These are phyloP conservation scores for Chymomyza amoena DNA, from an alignment of 2,888 invertebrate genomes.

Conservation along the genomic window DNA sequence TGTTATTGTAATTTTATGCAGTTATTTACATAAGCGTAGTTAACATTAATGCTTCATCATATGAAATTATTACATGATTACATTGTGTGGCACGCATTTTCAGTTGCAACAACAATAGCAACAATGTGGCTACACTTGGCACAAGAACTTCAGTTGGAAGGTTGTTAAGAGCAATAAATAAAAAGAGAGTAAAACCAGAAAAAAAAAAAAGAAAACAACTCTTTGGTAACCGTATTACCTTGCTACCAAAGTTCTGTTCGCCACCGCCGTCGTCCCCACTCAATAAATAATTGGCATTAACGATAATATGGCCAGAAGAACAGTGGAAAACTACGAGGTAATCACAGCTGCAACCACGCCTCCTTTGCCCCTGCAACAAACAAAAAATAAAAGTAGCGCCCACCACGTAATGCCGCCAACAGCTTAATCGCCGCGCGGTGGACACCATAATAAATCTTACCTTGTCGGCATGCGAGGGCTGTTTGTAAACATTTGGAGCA, in stretches of 20 bases:
- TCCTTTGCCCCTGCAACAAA: background rate
- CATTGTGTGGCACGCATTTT: constrained; percentile 31
- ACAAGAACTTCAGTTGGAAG: too few species aligned
- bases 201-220: background rate
- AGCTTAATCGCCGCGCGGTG: background rate
- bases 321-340: background rate
- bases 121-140: background rate
- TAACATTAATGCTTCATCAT: constrained; percentile 58
- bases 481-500: too few species aligned
- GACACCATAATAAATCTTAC: background rate
- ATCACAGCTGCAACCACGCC: background rate
- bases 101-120: too few species aligned
- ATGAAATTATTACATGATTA: constrained; percentile 61
- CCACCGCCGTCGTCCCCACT: constrained; percentile 34
- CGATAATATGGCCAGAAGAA: background rate
- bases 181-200: too few species aligned
- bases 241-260: background rate
- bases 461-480: background rate
- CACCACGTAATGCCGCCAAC: background rate
- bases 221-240: background rate
- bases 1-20: constrained; percentile 63
- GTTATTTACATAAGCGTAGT: constrained; percentile 63
- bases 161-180: too few species aligned
- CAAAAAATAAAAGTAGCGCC: background rate
- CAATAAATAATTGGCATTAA: constrained; percentile 60